Conservation (phyloP, 2,797 vertebrate genomes). For the Hypotaenidia okinawae region DNA sequence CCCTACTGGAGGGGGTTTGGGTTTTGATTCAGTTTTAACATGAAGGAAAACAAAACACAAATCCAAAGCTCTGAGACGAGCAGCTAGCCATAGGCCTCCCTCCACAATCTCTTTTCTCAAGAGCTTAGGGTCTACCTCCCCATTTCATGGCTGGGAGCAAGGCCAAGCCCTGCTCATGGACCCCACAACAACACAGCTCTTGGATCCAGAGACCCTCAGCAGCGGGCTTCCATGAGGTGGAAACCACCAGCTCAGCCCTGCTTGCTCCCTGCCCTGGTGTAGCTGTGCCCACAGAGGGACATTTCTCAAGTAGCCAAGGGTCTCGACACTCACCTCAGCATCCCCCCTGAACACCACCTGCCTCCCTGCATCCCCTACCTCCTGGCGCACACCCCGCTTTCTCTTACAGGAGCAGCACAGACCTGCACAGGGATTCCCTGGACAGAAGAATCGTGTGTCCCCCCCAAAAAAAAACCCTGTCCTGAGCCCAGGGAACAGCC, state of each 20-base stretch:
- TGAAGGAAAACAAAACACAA: conserved; percentile 2
- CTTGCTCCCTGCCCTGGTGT: not conserved
- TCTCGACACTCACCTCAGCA: not conserved
- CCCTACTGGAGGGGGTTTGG: not conserved
- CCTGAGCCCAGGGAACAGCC: not conserved
- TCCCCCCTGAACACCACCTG: rapidly evolving
- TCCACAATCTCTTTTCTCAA: not conserved
- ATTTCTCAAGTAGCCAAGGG: not conserved
- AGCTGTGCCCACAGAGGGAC: not conserved
- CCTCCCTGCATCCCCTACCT: not conserved
- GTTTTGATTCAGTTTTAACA: not conserved
- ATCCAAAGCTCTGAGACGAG: not conserved
- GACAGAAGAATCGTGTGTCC: not conserved
- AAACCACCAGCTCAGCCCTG: not conserved
- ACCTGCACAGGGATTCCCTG: not conserved
- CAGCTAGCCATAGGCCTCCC: not conserved
- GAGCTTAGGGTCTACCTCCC: not conserved
- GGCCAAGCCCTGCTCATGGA: not conserved
- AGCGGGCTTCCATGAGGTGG: not conserved
- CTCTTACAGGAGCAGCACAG: not conserved
- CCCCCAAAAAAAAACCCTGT: too few species aligned
- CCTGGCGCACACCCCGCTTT: rapidly evolving
- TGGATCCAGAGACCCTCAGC: not conserved
- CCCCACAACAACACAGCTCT: not conserved
- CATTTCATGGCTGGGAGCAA: not conserved